Percentiles rank a stretch among this genome's conserved stretches.
These are phyloP conservation scores for Sebastes minor DNA, from an alignment of 2,797 vertebrate species.

Conservation along the genomic window DNA sequence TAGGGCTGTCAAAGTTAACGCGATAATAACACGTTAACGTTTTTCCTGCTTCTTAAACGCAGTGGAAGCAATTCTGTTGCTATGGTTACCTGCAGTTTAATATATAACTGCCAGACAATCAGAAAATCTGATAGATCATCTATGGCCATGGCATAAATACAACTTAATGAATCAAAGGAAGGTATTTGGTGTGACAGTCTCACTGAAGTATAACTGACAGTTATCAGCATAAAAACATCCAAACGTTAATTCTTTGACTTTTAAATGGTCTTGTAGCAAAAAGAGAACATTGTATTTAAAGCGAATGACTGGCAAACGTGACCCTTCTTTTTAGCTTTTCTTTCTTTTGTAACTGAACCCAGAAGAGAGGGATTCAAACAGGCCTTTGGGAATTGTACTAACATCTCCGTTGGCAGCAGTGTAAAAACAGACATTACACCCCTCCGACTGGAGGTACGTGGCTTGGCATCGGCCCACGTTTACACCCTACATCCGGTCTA, in stretches of 20 bases:
- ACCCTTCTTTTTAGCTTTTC: not conserved
- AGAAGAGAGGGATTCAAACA: constrained; percentile 13
- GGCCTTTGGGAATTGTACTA: constrained; percentile 27
- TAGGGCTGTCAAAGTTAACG: too few relatives aligned
- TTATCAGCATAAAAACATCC: not conserved
- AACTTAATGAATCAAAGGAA: not conserved
- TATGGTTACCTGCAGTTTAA: not conserved
- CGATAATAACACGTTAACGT: too few relatives aligned
- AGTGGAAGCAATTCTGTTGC: not conserved
- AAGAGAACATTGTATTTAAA: not conserved
- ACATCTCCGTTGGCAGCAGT: constrained; percentile 50
- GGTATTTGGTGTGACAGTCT: not conserved
- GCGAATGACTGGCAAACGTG: not conserved
- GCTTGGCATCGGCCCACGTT: constrained; percentile 54
- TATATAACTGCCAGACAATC: not conserved
- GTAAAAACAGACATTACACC: constrained; percentile 56
- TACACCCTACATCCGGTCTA: constrained; percentile 16
- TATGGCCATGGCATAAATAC: not conserved
- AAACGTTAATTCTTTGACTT: not conserved
- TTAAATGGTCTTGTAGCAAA: not conserved
- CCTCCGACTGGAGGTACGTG: constrained; percentile 47
- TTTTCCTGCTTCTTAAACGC: too few relatives aligned
- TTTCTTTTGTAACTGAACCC: constrained; percentile 9
- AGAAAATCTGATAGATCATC: not conserved
- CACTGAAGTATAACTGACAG: too few relatives aligned